Base-by-base conservation (phyloP, 2,113 vertebrate genomes). In the Hydrochoerus hydrochaeris region DNA sequence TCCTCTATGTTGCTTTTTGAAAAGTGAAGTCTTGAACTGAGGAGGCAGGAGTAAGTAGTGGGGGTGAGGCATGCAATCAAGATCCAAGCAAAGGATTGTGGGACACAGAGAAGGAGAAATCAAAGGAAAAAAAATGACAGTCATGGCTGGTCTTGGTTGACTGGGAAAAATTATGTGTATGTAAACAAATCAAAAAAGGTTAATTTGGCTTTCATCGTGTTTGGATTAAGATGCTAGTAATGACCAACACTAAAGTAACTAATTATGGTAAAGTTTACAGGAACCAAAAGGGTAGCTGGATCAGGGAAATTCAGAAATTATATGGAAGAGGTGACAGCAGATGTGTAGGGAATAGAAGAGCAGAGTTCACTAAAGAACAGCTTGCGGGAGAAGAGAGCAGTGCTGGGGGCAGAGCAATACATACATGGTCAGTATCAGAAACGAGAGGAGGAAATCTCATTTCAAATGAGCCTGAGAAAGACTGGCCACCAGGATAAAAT, bases 11-110 rank as follows among this genome's bases (percentile, higher is more conserved):
- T 63, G 19, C 49, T 46, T 63, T 63, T 73, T 54, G 58, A 11
- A 95, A 95, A 92, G 67, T 62, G 52, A 80, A n/a, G 95, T 20
- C 32, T 35, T 96, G 71, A 90, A 52, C 24, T 26, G 83, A 13
- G 44, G 38, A 96, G 8, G 11, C 46, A 38, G 17, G 2, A 93
- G 8, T 54, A 93, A 67, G 32, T 3, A 16, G 93, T 90, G 80
- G 63, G 85, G 90, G 32, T 35, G 92, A 77, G 73, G 9, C 1
- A 63, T 41, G 14, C 63, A 67, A 91, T 14, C 57, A 75, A 92
- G 90, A 90, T 49, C 32, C 58, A 83, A 57, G 28, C 8, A 69
- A 88, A 90, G 65, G 77, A 57, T 14, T 67, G 46, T 78, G 19
- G 46, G 28, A 13, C 46, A 58, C 49, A 75, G 54, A 95, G 41